Evolutionary conservation across 2,797 vertebrate species (phyloP).

Genomic region (Tokudaia tokunoshimensis): DNA sequence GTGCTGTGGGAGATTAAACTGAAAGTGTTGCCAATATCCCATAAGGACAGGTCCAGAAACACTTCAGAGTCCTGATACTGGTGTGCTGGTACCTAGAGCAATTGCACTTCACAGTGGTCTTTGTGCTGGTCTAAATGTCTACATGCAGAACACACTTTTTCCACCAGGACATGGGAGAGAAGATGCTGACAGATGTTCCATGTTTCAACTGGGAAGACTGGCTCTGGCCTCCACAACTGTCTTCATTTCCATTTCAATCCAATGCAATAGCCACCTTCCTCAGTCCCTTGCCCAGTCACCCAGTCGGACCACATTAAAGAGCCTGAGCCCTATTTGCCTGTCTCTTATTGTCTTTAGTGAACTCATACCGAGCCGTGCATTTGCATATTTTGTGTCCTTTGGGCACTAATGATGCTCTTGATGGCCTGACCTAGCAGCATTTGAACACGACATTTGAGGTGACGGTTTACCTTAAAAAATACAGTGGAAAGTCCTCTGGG

Average conservation of each 20-base stretch:
- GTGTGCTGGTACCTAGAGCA: neutral
- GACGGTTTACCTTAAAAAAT: neutral
- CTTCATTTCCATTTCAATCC: neutral
- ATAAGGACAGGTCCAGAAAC: neutral
- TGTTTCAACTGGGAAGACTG: neutral
- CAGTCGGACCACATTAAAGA: neutral
- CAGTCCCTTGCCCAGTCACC: neutral
- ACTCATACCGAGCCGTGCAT: neutral
- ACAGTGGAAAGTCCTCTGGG: conserved; percentile 43
- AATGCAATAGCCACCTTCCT: neutral
- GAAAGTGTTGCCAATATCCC: neutral
- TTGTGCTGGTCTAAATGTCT: neutral
- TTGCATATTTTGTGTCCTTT: conserved; percentile 16
- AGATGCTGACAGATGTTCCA: neutral
- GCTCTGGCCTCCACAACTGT: neutral
- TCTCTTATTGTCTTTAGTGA: neutral
- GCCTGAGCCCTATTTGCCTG: neutral
- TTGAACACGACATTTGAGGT: neutral
- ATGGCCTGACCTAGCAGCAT: neutral
- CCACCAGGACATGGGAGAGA: neutral
- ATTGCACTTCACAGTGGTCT: neutral
- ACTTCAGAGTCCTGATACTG: neutral
- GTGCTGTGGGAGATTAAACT: conserved; percentile 53
- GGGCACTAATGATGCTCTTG: neutral
- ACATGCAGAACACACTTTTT: conserved; percentile 21